phyloP scores from a whole-genome alignment of 92 coral and sea anemone species.

The Epizoanthus ramosus region DNA sequence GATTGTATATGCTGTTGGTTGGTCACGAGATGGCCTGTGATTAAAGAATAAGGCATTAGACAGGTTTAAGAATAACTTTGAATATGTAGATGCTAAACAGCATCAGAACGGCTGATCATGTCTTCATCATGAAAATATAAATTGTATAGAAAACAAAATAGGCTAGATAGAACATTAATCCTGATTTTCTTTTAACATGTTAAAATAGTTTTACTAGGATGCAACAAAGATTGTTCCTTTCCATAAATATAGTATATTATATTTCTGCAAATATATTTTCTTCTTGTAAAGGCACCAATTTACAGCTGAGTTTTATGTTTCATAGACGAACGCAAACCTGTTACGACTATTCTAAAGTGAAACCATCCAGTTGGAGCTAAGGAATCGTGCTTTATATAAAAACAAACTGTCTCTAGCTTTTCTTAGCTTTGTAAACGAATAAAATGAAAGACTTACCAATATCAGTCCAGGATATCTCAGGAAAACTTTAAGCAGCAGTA shows the following conservation, averaged over 20 bases:
- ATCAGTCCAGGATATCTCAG: background rate
- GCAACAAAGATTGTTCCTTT: too few species aligned
- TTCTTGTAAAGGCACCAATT: too few species aligned
- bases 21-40: background rate
- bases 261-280: too few species aligned
- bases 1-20: background rate
- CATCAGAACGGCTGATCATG: background rate
- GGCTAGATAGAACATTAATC: too few species aligned
- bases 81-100: background rate
- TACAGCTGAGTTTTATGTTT: too few species aligned
- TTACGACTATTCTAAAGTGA: too few species aligned
- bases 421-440: background rate
- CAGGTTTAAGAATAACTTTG: background rate
- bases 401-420: background rate
- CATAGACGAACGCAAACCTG: too few species aligned
- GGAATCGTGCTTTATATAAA: background rate
- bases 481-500: background rate
- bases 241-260: too few species aligned
- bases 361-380: too few species aligned
- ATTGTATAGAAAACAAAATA: background rate
- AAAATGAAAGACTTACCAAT: background rate
- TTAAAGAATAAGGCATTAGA: background rate
- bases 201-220: too few species aligned
- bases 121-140: background rate
- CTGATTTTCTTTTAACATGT: too few species aligned